These are phyloP conservation scores for Oxytorus armatus DNA, from an alignment of 2,888 invertebrate genomes.

Conservation along the genomic window DNA sequence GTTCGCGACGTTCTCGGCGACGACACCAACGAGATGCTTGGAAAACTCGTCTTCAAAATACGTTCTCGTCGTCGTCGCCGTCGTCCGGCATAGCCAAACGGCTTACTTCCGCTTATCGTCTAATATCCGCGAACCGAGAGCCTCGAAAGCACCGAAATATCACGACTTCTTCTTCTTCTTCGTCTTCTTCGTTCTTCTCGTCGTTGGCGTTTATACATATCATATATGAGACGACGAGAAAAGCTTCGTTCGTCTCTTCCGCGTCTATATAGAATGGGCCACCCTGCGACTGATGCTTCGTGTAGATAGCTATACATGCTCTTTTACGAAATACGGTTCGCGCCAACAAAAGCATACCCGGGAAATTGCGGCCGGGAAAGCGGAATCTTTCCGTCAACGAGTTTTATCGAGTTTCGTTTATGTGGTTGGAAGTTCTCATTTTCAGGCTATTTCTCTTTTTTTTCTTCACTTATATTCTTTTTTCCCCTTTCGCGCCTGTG, in stretches of 20 bases:
- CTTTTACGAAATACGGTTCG: conserved; percentile 11
- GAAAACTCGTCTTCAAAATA: conserved; percentile 50
- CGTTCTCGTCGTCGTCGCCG: conserved; percentile 58
- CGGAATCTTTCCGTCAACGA: conserved; percentile 53
- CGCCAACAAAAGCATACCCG: conserved; percentile 45
- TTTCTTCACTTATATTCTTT: background rate
- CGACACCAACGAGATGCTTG: conserved; percentile 36
- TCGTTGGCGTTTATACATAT: conserved; percentile 13
- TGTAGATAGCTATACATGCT: background rate
- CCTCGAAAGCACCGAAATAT: conserved; percentile 65
- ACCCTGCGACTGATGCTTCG: conserved; percentile 1
- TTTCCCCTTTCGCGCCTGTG: background rate
- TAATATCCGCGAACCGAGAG: conserved; percentile 72
- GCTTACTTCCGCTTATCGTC: conserved; percentile 74
- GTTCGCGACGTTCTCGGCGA: conserved; percentile 73
- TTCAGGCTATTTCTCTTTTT: conserved; percentile 20
- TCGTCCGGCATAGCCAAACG: conserved; percentile 51
- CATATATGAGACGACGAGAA: conserved; percentile 59
- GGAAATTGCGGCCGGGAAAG: conserved; percentile 47
- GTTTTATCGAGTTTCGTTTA: conserved; percentile 64
- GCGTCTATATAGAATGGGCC: conserved; percentile 2
- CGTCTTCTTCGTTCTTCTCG: background rate
- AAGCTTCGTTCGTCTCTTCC: conserved; percentile 48
- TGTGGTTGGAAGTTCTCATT: conserved; percentile 39
- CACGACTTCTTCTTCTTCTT: conserved; percentile 65